A percentile compares a stretch with the other conserved stretches of the same genome.
phyloP scores from a whole-genome alignment of 2,113 vertebrate genomes.

The Neolamprologus caudopunctatus region DNA sequence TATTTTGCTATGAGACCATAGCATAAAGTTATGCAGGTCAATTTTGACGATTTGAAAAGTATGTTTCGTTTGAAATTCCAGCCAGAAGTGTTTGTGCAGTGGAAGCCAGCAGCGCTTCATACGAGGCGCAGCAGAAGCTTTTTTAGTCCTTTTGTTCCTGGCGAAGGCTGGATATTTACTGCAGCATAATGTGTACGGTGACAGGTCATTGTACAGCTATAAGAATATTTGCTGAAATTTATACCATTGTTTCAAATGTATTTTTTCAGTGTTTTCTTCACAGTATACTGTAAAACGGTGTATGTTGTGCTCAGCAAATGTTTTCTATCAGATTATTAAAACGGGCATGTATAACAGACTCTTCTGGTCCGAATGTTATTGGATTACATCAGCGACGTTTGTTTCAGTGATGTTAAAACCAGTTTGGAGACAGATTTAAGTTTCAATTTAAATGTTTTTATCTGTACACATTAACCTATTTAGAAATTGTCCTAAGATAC shows the following conservation, averaged over 20 bases:
- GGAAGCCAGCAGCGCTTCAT: neutral
- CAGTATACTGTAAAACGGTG: slow-evolving; percentile 82
- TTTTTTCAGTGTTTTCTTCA: slow-evolving; percentile 80
- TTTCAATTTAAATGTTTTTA: neutral
- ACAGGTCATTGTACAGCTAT: slow-evolving; percentile 65
- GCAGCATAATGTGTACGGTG: slow-evolving; percentile 52
- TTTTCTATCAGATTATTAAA: slow-evolving; percentile 96
- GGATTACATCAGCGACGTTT: neutral
- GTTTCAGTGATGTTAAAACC: neutral
- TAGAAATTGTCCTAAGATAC: neutral
- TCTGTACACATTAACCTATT: neutral
- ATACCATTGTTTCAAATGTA: slow-evolving; percentile 53
- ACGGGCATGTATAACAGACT: slow-evolving; percentile 77
- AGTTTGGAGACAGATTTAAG: neutral
- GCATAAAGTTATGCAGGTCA: slow-evolving; percentile 15
- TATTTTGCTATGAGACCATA: slow-evolving; percentile 17
- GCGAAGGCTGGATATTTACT: slow-evolving; percentile 24
- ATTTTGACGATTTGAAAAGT: slow-evolving; percentile 1
- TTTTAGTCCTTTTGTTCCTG: neutral
- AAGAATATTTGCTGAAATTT: slow-evolving; percentile 47
- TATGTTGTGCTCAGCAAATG: slow-evolving; percentile 87
- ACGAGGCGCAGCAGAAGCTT: neutral
- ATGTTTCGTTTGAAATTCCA: neutral
- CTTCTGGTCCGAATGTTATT: neutral
- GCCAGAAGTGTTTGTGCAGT: slow-evolving; percentile 10